These are phyloP conservation scores for Ciconia maguari DNA, from an alignment of 2,113 vertebrate species.

Conservation along the genomic window DNA sequence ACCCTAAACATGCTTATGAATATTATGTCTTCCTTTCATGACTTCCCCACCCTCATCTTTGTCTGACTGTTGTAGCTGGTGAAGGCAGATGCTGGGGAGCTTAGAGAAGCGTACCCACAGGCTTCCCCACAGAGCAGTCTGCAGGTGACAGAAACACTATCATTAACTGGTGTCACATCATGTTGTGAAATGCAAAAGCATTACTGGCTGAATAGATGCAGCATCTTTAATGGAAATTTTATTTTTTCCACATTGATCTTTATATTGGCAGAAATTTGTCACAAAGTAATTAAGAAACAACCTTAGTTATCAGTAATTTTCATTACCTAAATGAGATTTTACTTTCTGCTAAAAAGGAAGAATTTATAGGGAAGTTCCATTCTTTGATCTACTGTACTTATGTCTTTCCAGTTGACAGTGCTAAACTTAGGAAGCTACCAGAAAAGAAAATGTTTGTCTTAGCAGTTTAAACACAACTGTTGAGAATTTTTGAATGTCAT, in stretches of 20 bases:
- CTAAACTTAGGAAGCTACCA: neutral
- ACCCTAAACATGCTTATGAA: neutral
- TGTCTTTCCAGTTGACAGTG: neutral
- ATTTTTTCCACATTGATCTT: neutral
- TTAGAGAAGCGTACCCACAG: neutral
- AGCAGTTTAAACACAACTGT: neutral
- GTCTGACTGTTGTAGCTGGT: neutral
- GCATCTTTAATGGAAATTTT: neutral
- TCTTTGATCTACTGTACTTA: neutral
- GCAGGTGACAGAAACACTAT: neutral
- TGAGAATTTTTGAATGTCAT: neutral
- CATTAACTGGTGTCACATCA: neutral
- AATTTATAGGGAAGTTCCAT: neutral
- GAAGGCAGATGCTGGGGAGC: neutral
- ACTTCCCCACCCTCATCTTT: neutral
- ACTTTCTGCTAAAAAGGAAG: neutral
- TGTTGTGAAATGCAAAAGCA: neutral
- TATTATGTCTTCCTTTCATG: neutral
- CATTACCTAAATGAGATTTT: neutral
- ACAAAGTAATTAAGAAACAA: neutral
- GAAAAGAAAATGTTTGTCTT: neutral
- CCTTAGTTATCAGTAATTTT: neutral
- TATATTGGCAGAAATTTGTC: neutral
- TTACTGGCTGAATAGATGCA: neutral
- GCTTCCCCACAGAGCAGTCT: neutral